phyloP scores from a whole-genome alignment of 92 coral and sea anemone species.

The Phymanthus crucifer region DNA sequence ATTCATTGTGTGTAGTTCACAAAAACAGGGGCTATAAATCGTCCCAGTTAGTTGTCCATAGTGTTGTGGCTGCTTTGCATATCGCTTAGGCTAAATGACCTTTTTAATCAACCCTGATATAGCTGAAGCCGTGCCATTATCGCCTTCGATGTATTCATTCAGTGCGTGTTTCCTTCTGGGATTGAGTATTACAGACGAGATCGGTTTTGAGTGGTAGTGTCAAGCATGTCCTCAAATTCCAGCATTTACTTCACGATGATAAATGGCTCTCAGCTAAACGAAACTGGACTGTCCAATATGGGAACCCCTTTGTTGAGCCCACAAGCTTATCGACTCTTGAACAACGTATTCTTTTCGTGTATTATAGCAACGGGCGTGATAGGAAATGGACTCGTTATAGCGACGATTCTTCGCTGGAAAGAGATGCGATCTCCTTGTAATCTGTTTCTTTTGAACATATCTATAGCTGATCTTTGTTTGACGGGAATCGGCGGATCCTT shows the following conservation, averaged over 20 bases:
- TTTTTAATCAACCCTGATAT: background rate
- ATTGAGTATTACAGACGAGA: background rate
- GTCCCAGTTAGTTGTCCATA: background rate
- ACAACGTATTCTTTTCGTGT: constrained; percentile 11
- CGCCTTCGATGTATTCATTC: background rate
- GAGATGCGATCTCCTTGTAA: constrained; percentile 65
- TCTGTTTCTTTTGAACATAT: constrained; percentile 54
- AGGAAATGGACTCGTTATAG: constrained; percentile 56
- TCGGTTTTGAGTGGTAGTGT: background rate
- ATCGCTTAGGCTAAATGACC: background rate
- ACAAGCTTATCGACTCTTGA: constrained; percentile 21
- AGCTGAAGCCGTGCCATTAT: background rate
- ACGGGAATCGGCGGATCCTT: constrained; percentile 49
- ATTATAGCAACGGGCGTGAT: constrained; percentile 43
- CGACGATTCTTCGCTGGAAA: constrained; percentile 52
- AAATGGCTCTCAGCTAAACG: background rate
- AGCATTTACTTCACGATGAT: background rate
- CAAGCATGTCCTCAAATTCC: background rate
- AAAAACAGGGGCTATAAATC: background rate
- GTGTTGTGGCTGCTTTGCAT: background rate
- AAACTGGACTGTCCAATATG: background rate
- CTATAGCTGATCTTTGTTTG: constrained; percentile 51
- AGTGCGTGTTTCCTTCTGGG: background rate
- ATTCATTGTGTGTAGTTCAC: background rate
- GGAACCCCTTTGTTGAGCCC: constrained; percentile 20